phyloP scores from a whole-genome alignment of 2,113 vertebrate species.

The Oryctolagus cuniculus region DNA sequence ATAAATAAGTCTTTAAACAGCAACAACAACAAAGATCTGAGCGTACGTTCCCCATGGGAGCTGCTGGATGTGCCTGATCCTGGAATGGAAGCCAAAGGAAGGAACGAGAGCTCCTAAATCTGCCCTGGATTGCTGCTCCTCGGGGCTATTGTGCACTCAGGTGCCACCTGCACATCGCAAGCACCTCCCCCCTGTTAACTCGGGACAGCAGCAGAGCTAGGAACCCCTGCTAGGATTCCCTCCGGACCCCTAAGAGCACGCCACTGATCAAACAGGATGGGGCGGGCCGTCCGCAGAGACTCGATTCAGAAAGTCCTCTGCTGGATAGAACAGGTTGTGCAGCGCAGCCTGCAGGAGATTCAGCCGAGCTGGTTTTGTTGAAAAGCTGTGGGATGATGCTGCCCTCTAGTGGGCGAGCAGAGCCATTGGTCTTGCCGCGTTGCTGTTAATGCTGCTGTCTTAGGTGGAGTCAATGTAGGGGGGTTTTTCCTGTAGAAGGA shows the following conservation, averaged over 20 bases:
- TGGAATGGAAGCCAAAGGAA: constrained; percentile 8
- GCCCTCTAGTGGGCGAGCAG: constrained; percentile 75
- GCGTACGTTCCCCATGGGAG: background rate
- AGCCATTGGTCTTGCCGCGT: background rate
- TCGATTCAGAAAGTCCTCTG: background rate
- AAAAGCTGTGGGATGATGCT: constrained; percentile 60
- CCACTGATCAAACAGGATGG: background rate
- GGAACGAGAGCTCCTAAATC: background rate
- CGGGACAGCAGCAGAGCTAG: background rate
- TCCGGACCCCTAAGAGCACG: background rate
- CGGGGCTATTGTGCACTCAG: background rate
- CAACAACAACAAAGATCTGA: background rate
- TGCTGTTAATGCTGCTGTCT: background rate
- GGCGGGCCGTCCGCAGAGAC: background rate
- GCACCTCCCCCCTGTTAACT: background rate
- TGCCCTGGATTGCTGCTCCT: too few species aligned
- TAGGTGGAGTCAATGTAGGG: background rate
- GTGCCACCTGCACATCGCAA: background rate
- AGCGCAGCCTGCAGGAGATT: background rate
- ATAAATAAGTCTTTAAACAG: too few species aligned
- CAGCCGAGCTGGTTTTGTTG: background rate
- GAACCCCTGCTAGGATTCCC: background rate
- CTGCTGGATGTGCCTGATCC: background rate
- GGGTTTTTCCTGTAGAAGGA: background rate
- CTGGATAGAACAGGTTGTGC: background rate